Percentiles rank a stretch among this genome's conserved stretches.
Evolutionary conservation across 2,113 vertebrate genomes (phyloP).

Genomic region (Aleadryas rufinucha): DNA sequence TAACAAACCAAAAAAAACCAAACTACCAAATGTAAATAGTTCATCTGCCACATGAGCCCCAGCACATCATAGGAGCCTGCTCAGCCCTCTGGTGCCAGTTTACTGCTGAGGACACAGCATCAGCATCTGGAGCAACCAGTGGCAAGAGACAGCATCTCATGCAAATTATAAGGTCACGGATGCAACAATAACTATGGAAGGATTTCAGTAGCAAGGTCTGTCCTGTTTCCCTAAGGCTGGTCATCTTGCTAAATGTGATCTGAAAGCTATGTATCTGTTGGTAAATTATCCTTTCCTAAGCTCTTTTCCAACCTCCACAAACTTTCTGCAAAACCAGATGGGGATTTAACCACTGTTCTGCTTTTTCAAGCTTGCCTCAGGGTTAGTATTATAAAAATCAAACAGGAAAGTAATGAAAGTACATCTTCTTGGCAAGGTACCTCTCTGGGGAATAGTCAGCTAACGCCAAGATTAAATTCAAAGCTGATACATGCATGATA

Average conservation of each 20-base stretch:
- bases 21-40: not conserved
- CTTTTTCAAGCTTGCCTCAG: not conserved
- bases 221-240: not conserved
- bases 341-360: not conserved
- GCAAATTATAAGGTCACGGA: not conserved
- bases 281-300: not conserved
- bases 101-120: not conserved
- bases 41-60: not conserved
- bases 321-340: not conserved
- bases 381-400: not conserved
- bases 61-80: rapidly evolving
- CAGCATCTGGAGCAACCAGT: not conserved
- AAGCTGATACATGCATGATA: not conserved
- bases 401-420: not conserved
- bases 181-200: not conserved
- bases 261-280: not conserved
- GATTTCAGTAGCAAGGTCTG: not conserved
- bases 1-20: too few species aligned
- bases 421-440: not conserved
- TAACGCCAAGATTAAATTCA: not conserved
- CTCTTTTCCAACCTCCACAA: not conserved
- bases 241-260: not conserved
- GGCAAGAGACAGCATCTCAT: not conserved
- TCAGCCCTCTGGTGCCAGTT: not conserved
- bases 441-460: not conserved